Base-by-base conservation (phyloP, 1,140 invertebrate genomes). In the Euwallacea similis region DNA sequence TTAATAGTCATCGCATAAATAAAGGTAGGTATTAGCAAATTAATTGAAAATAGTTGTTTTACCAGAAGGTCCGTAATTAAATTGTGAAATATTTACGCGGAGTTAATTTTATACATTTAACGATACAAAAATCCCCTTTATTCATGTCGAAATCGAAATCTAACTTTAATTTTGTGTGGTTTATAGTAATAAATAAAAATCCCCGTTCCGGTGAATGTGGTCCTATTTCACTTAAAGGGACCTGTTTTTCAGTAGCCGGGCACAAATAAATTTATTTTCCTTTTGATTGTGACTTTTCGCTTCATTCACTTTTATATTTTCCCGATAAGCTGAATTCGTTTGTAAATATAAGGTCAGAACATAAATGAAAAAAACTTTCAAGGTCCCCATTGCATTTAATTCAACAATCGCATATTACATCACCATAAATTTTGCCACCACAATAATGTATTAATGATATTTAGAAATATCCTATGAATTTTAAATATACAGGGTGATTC, bases 291-390 rank as follows among this genome's bases (percentile, higher is more conserved):
- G 50, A 44, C 65, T 66, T 66, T 66, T 66, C 53, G 65, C 65
- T 66, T 66, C 65, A 66, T 66, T 53, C 65, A 47, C 54, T 66
- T 66, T 66, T 66, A 66, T 66, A 66, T 66, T 66, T 66, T 66
- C 65, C 58, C 64, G 41, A 66, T 66, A 66, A 66, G 58, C 65
- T n/a, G 43, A 66, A 58, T 56, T 66, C 15, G 53, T 66, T 66
- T 66, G 53, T 58, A 44, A 66, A 58, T 66, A 58, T 58, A 56
- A 58, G 65, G 65, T 66, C 43, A 66, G 33, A 44, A n/a, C 10
- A 16, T 7, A 56, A 56, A 66, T 42, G 42, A 66, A 66, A 66
- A 56, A 56, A 33, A 33, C 1, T 2, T 2, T 33, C 21, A 33
- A 4, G 21, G 21, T 33, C 21, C 21, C 21, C 21, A 33, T 33